phyloP scores from a whole-genome alignment of 2,888 invertebrate species.

The Auanema sp. region DNA sequence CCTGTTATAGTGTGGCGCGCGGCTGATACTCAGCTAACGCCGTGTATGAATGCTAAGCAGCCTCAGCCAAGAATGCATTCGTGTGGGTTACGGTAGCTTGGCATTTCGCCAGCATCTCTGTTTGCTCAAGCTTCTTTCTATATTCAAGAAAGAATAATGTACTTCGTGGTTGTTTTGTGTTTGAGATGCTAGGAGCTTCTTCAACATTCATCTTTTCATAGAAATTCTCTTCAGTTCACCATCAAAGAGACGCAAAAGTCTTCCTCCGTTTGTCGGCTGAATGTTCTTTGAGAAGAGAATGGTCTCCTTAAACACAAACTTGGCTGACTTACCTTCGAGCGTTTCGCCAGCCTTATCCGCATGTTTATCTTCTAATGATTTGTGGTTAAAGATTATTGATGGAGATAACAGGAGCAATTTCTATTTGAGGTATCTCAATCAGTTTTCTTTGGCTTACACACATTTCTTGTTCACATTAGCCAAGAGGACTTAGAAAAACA shows the following conservation, averaged over 20 bases:
- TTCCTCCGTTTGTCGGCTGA: neutral
- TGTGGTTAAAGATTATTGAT: slow-evolving; percentile 54
- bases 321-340: slow-evolving; percentile 50
- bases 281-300: slow-evolving; percentile 12
- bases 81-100: slow-evolving; percentile 7
- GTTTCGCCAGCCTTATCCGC: slow-evolving; percentile 37
- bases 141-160: slow-evolving; percentile 2
- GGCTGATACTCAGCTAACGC: slow-evolving; percentile 19
- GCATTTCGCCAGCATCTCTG: slow-evolving; percentile 16
- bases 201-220: slow-evolving; percentile 2
- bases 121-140: too few relatives aligned
- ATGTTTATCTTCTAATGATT: slow-evolving; percentile 38
- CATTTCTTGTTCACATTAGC: slow-evolving; percentile 23
- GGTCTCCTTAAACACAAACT: slow-evolving; percentile 40
- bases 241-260: neutral
- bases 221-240: neutral
- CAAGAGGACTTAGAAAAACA: slow-evolving; percentile 42
- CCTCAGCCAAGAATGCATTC: slow-evolving; percentile 17
- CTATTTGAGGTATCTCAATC: slow-evolving; percentile 40
- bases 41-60: slow-evolving; percentile 10
- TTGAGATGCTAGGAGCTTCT: too few relatives aligned
- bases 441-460: neutral
- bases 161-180: neutral
- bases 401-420: slow-evolving; percentile 41
- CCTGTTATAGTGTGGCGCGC: slow-evolving; percentile 2